Conservation (phyloP, 1,140 invertebrate species). For the Bombus sylvicola region DNA sequence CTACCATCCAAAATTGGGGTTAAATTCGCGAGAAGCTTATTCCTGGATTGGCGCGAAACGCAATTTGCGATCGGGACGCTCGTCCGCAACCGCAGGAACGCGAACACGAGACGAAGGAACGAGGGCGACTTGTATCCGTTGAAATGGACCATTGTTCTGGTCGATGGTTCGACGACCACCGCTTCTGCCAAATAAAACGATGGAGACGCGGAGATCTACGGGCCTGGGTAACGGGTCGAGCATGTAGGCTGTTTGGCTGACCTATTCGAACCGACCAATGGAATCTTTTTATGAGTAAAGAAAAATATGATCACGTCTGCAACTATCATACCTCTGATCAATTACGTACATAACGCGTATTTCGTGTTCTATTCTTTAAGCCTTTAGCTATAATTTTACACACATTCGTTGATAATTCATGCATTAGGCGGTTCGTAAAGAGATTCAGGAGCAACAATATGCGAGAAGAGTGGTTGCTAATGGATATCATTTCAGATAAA, state of each 20-base stretch:
- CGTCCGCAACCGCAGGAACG: constrained; percentile 44
- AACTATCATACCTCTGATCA: too few species aligned
- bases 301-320: constrained; percentile 22
- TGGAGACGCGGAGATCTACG: constrained; percentile 66
- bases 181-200: constrained; percentile 68
- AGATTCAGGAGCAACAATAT: too few species aligned
- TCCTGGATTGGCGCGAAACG: constrained; percentile 23
- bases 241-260: constrained; percentile 54
- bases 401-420: too few species aligned
- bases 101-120: constrained; percentile 46
- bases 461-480: too few species aligned
- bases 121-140: constrained; percentile 57
- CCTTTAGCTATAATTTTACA: too few species aligned
- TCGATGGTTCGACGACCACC: constrained; percentile 72
- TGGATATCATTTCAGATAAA: too few species aligned
- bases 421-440: too few species aligned
- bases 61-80: constrained; percentile 54
- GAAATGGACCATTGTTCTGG: constrained; percentile 75
- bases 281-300: constrained; percentile 12
- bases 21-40: not conserved
- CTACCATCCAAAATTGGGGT: not conserved
- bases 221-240: constrained; percentile 44
- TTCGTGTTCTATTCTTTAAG: too few species aligned
- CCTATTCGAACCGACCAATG: constrained; percentile 42
- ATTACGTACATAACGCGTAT: too few species aligned